Evolutionary conservation across 2,888 invertebrate species (phyloP), one percentile per base, ranked within the genome.

Genomic region (Physocephala rufipes): DNA sequence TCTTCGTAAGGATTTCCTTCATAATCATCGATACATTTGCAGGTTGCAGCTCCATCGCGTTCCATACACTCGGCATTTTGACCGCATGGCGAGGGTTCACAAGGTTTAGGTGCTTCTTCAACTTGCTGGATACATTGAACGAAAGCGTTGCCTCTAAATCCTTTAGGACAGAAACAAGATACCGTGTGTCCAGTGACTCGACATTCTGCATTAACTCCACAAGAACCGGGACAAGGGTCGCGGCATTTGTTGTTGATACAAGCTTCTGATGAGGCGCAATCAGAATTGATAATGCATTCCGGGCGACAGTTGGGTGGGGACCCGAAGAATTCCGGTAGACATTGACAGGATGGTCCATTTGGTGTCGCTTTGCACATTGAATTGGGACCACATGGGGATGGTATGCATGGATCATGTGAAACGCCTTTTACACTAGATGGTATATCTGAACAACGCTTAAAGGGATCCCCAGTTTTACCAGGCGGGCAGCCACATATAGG

Each of bases 31-130:
- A 94, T 90, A 80, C 95, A 95, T 53, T 90, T 90, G 82, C 95
- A 95, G 67, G 93, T 90, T 26, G 94, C 94, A 36, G 92, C 93
- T 49, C 92, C 93, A 78, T 93, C 92, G 74, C 91, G 89, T 86
- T 91, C 90, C 83, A 85, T 94, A 92, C 81, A 93, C 87, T 78
- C 91, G 2, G 95, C 94, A 83, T 95, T 96, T 1, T 92, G 87
- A 49, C 95, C 96, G 82, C 96, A 96, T 1, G 95, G 95, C 45
- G 94, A 94, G 67, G 95, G 94, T 81, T 94, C 91, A 82, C 95
- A 95, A 0, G 94, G 94, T 79, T 91, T 91, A 5, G 89, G 83
- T 53, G 88, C 87, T 80, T 90, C 85, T 19, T 74, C 76, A 12
- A 74, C 86, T 81, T 90, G 88, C 81, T 89, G 88, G 68, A 91